A percentile compares a stretch with the other conserved stretches of the same genome.
Evolutionary conservation across 2,113 vertebrate genomes (phyloP).

Genomic region (Hepsetus odoe): DNA sequence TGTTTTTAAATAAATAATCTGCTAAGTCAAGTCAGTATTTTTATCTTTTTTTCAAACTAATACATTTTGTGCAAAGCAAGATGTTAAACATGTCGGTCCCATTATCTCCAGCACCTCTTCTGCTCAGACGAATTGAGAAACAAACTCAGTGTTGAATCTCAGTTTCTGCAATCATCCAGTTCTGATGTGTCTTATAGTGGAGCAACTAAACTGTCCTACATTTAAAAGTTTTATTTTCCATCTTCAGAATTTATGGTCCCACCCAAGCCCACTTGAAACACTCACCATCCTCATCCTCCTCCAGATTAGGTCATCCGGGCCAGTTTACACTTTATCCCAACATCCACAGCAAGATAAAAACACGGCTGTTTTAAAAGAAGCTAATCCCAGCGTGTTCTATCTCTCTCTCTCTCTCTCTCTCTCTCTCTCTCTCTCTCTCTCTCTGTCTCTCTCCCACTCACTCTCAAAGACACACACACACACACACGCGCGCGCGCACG

Average conservation of each 20-base stretch:
- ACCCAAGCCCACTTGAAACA: constrained; percentile 12
- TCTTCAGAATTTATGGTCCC: neutral
- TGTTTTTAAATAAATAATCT: no score
- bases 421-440: neutral
- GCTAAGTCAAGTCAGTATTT: no score
- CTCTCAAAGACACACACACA: neutral
- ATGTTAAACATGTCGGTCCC: no score
- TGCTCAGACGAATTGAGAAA: no score
- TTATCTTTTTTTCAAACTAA: no score
- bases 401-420: no score
- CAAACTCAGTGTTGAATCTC: neutral
- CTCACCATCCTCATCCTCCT: constrained; percentile 45
- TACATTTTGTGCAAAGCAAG: no score
- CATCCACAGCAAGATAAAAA: constrained; percentile 12
- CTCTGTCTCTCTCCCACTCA: no score
- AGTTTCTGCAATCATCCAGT: neutral
- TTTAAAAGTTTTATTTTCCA: neutral
- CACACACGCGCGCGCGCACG: neutral
- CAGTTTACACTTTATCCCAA: constrained; percentile 26
- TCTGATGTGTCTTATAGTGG: neutral
- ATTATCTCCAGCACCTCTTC: no score
- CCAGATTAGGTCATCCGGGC: neutral
- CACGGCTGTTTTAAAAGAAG: neutral
- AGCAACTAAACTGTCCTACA: neutral
- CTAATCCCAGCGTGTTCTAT: constrained; percentile 38